Evolutionary conservation across 2,888 invertebrate genomes (phyloP), one percentile per base, ranked within the genome.

Genomic region (Cosmorhoe ocellata): DNA sequence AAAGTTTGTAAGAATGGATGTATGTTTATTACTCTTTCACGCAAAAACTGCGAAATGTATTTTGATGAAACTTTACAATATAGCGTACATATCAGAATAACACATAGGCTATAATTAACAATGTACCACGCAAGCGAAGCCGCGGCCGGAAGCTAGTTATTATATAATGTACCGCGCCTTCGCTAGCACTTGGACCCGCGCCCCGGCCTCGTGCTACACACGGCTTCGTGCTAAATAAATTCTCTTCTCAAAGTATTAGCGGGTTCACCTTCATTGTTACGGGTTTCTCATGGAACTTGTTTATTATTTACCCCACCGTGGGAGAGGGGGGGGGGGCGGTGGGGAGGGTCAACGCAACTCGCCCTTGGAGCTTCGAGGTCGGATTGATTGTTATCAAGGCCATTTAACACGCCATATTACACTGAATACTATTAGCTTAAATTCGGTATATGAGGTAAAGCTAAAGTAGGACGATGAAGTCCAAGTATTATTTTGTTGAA

Each of bases 151-250:
- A n/a, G n/a, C n/a, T 24, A 7, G 1, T 1, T 6, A 24, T 24
- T 7, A 24, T 6, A 6, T 7, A 7, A 36, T 36, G 26, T 24
- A 34, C 36, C 39, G 50, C 45, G 26, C 12, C n/a, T n/a, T 34
- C 42, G 22, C 12, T 14, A 36, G 9, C 14, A 9, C n/a, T 30
- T 24, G 9, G 11, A 7, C 38, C 44, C 26, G 1, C 31, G 14
- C 47, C 28, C 39, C 34, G 28, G 31, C 45, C 50, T 33, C 55
- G 50, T 49, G 50, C 36, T 52, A 49, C 47, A 42, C 42, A 41
- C 43, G 43, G 39, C 27, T 52, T 51, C 45, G 44, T 48, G 33
- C 26, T 38, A 49, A 58, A 54, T 51, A 50, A 52, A 52, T 46
- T 48, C 37, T 53, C 52, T 43, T 53, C 42, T 47, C 42, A 50